phyloP scores from a whole-genome alignment of 2,797 vertebrate species.

The Yasuhikotakia modesta region DNA sequence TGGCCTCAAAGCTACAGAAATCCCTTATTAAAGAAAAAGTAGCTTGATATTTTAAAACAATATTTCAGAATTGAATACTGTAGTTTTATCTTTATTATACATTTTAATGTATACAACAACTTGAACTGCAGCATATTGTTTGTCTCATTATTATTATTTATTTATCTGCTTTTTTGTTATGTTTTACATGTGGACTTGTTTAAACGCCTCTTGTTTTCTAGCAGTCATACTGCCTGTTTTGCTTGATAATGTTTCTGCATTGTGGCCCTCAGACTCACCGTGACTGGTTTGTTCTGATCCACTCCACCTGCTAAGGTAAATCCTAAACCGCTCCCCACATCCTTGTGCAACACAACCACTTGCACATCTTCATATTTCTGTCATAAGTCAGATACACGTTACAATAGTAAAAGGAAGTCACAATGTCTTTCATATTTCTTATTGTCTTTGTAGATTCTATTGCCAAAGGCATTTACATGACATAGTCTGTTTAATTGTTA shows the following conservation, averaged over 20 bases:
- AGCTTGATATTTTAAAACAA: no score
- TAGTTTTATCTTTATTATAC: no score
- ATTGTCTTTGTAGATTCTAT: background rate
- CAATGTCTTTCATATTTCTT: background rate
- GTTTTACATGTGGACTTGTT: background rate
- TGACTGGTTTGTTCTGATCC: conserved; percentile 81
- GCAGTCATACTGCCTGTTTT: background rate
- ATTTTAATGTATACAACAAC: no score
- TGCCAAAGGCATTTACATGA: background rate
- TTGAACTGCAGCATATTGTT: no score
- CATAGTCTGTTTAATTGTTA: background rate
- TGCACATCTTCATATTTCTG: conserved; percentile 77
- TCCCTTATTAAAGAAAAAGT: no score
- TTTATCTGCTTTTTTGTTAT: background rate
- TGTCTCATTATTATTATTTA: background rate
- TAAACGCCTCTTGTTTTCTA: background rate
- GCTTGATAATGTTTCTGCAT: conserved; percentile 18
- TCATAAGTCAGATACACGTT: conserved; percentile 22
- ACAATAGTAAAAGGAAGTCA: background rate
- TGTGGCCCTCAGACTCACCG: conserved; percentile 61
- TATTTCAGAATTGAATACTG: no score
- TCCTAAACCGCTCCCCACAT: conserved; percentile 77
- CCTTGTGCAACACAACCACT: conserved; percentile 84
- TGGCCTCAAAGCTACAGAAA: no score
- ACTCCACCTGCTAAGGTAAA: conserved; percentile 82